Evolutionary conservation across 2,888 invertebrate species (phyloP).

Genomic region (Argyresthia albistria): DNA sequence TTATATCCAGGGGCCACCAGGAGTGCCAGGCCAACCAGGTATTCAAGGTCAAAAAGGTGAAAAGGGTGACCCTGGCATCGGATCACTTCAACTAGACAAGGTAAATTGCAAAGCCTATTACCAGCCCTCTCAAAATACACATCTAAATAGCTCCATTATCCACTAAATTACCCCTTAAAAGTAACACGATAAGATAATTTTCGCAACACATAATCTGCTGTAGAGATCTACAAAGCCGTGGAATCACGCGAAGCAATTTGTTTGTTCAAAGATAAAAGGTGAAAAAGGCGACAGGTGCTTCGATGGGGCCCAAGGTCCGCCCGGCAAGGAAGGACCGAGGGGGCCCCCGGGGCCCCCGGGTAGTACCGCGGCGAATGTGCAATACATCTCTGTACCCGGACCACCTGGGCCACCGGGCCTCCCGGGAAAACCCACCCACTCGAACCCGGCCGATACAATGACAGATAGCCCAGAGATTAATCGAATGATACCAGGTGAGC

Average conservation of each 20-base stretch:
- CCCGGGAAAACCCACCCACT: slow-evolving; percentile 44
- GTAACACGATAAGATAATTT: too few relatives aligned
- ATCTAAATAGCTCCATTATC: neutral
- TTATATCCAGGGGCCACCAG: slow-evolving; percentile 77
- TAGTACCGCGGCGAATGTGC: slow-evolving; percentile 58
- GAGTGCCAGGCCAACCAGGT: slow-evolving; percentile 77
- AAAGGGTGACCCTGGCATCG: slow-evolving; percentile 77
- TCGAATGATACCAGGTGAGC: slow-evolving; percentile 7
- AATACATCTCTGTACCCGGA: slow-evolving; percentile 83
- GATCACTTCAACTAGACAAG: slow-evolving; percentile 48
- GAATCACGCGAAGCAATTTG: slow-evolving; percentile 1
- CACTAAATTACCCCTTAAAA: neutral
- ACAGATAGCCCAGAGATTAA: slow-evolving; percentile 56
- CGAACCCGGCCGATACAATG: slow-evolving; percentile 45
- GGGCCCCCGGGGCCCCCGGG: slow-evolving; percentile 79
- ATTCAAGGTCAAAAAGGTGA: slow-evolving; percentile 75
- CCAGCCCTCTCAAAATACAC: neutral
- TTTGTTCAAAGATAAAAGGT: slow-evolving; percentile 49
- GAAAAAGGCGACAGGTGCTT: slow-evolving; percentile 81
- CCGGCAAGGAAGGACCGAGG: slow-evolving; percentile 67
- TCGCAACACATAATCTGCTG: too few relatives aligned
- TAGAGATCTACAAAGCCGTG: neutral
- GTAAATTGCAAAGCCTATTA: slow-evolving; percentile 22
- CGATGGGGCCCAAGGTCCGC: slow-evolving; percentile 69
- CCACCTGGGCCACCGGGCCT: slow-evolving; percentile 81